Percentiles rank a stretch among this genome's conserved stretches.
phyloP scores from a whole-genome alignment of 2,797 vertebrate genomes.

The Leucoraja ocellata region DNA sequence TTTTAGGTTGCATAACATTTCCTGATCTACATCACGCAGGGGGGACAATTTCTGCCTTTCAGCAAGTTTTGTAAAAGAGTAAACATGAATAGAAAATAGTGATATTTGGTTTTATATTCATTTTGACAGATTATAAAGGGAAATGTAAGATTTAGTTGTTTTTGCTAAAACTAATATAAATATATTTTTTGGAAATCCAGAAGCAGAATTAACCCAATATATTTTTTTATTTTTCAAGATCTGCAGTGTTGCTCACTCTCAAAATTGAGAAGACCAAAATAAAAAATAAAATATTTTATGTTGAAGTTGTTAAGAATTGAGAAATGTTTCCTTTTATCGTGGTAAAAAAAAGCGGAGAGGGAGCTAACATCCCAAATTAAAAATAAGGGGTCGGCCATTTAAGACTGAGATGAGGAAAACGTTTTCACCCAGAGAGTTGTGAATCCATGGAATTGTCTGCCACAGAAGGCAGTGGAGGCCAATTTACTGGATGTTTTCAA shows the following conservation, averaged over 20 bases:
- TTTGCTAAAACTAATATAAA: background rate
- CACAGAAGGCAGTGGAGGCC: no score
- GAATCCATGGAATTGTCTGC: no score
- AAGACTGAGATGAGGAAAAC: no score
- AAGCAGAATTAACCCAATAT: background rate
- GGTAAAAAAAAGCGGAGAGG: no score
- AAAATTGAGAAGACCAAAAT: background rate
- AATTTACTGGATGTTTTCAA: no score
- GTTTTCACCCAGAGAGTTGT: no score
- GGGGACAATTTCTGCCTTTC: constrained; percentile 1
- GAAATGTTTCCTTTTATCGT: no score
- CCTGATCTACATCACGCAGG: background rate
- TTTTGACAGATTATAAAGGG: background rate
- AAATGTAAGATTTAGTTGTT: background rate
- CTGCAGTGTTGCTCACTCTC: background rate
- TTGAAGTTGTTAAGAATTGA: no score
- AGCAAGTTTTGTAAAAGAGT: background rate
- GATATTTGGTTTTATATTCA: background rate
- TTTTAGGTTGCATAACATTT: constrained; percentile 1
- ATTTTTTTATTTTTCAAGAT: background rate
- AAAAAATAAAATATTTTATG: background rate
- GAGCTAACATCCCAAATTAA: no score
- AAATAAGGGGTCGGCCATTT: no score
- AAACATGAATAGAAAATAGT: background rate
- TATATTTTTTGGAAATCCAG: background rate